Evolutionary conservation across 92 coral and sea anemone genomes (phyloP).

Genomic region (Heliopora coerulea): DNA sequence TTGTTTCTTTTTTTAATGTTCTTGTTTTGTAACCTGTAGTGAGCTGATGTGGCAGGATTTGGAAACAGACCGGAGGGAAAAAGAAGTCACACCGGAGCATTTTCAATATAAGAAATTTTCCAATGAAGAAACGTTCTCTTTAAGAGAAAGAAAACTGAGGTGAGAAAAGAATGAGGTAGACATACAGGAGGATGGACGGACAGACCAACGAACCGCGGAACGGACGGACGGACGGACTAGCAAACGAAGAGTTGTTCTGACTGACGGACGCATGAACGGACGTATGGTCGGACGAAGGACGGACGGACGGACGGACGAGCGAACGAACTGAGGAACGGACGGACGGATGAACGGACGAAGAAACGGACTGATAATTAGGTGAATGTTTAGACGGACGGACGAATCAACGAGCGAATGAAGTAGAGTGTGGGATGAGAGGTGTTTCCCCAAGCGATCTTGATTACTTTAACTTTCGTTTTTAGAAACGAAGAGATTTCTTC

Average conservation of each 20-base stretch:
- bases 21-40: not conserved
- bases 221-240: not conserved
- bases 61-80: constrained; percentile 5
- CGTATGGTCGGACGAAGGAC: no score
- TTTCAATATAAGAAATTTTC: not conserved
- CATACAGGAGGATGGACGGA: no score
- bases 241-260: not conserved
- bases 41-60: constrained; percentile 20
- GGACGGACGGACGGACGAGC: no score
- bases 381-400: no score
- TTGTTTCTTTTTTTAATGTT: no score
- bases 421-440: no score
- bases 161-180: no score
- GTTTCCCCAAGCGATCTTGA: no score
- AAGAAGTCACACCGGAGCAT: not conserved
- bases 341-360: not conserved
- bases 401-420: no score
- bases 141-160: no score
- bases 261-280: not conserved
- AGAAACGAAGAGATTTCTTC: not conserved
- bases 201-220: not conserved
- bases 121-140: no score
- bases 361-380: no score
- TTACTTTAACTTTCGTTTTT: not conserved
- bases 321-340: not conserved